Evolutionary conservation across 2,888 invertebrate species (phyloP), one percentile per base, ranked within the genome.

Genomic region (Ornithoptera priamus): DNA sequence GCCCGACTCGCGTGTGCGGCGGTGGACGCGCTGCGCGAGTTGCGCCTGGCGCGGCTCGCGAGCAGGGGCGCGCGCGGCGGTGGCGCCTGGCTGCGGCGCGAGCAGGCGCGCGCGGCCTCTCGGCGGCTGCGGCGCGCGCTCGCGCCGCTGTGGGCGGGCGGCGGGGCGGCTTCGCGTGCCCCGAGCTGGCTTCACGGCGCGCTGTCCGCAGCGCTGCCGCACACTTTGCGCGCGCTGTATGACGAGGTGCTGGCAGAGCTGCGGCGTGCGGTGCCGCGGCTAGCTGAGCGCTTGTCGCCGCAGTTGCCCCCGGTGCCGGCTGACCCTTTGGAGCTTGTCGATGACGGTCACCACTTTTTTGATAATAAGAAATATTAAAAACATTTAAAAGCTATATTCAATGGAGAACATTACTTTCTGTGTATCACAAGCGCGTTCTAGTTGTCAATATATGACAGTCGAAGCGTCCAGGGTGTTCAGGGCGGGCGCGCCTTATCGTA

Each of bases 141-240:
- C 76, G 73, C 82, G 79, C 73, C 80, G 82, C 72, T 82, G 80
- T 65, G 80, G 81, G 75, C 73, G 72, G 71, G 77, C 75, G 72
- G 78, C 76, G 59, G 42, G 73, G 36, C 75, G 63, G 73, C 74
- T 22, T 75, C 80, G 1, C 39, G 39, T 39, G 10, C 39, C 39
- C 39, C 39, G 39, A 10, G 39, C n/a, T 80, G 80, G 65, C 83
- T 86, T 85, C 80, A 86, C 76, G 82, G 81, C 78, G 83, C 85
- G 85, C 78, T 84, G 75, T 82, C 79, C 77, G 82, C 78, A 73
- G 79, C 86, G 75, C 64, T 69, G 64, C 81, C 79, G 64, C 74
- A 77, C 68, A 76, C 78, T 78, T 81, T 65, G 61, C 71, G 74
- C 68, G 76, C 70, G 60, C 71, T 69, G 70, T 71, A 76, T 82